phyloP scores from a whole-genome alignment of 2,797 vertebrate genomes.

The Pangasius macronema region DNA sequence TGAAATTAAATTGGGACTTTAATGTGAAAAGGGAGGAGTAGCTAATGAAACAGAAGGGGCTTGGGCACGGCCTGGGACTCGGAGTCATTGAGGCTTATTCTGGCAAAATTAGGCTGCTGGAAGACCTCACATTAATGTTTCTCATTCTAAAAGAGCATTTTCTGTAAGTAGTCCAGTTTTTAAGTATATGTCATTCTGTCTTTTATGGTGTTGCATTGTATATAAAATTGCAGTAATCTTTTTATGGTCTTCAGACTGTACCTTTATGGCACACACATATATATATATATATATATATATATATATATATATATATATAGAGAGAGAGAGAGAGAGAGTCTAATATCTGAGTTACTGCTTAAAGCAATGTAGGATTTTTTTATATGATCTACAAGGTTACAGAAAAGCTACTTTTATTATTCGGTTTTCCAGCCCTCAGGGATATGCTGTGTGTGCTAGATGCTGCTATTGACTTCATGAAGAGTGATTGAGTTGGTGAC shows the following conservation, averaged over 20 bases:
- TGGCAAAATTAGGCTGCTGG: slow-evolving; percentile 33
- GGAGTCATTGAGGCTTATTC: slow-evolving; percentile 53
- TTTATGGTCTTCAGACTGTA: not conserved
- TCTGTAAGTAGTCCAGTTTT: not conserved
- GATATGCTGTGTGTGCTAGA: slow-evolving; percentile 32
- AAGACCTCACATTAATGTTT: slow-evolving; percentile 16
- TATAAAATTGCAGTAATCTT: not conserved
- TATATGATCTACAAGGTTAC: slow-evolving; percentile 38
- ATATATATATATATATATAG: too few relatives aligned
- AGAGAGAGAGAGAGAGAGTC: not conserved
- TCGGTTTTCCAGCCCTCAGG: slow-evolving; percentile 33
- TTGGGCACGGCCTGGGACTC: slow-evolving; percentile 53
- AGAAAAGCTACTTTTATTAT: slow-evolving; percentile 37
- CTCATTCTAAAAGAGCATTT: not conserved
- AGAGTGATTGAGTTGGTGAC: slow-evolving; percentile 56
- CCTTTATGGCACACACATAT: not conserved
- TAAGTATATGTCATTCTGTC: not conserved
- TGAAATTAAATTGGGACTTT: slow-evolving; percentile 69
- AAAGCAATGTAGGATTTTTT: slow-evolving; percentile 12
- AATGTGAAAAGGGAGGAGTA: slow-evolving; percentile 56
- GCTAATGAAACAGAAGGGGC: slow-evolving; percentile 80
- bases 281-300: not conserved
- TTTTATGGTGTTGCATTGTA: not conserved
- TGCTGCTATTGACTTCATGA: slow-evolving; percentile 52
- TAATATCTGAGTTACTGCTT: not conserved